A percentile compares a stretch with the other conserved stretches of the same genome.
phyloP scores from a whole-genome alignment of 2,797 vertebrate genomes.

The Acrocephalus scirpaceus region DNA sequence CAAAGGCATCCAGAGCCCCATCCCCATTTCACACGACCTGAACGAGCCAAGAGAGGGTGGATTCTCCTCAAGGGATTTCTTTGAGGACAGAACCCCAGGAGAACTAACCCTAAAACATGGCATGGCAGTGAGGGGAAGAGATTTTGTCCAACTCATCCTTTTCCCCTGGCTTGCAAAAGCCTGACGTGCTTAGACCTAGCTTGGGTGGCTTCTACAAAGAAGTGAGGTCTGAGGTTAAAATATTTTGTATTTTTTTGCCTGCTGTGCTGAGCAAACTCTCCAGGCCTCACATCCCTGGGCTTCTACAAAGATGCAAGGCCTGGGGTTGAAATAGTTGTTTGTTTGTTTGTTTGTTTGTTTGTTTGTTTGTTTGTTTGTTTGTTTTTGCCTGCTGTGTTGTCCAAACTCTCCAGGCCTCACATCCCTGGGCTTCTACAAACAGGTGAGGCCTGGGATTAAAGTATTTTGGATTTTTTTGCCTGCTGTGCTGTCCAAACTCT shows the following conservation, averaged over 20 bases:
- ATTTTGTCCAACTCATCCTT: not conserved
- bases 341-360: not conserved
- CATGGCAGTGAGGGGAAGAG: not conserved
- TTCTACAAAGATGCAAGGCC: not conserved
- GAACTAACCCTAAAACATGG: not conserved
- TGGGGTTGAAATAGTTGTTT: not conserved
- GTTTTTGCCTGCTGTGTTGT: not conserved
- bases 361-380: not conserved
- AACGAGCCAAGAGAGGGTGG: not conserved
- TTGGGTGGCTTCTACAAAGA: not conserved
- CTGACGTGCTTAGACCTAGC: not conserved
- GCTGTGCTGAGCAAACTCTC: no score
- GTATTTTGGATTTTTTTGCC: not conserved
- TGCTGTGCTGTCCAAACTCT: not conserved
- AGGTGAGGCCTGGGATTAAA: not conserved
- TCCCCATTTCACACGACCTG: rapidly evolving
- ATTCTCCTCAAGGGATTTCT: not conserved
- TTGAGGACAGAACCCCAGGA: not conserved
- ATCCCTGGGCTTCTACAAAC: not conserved
- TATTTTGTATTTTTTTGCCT: not conserved
- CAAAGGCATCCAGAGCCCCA: not conserved
- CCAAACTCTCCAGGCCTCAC: no score
- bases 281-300: no score
- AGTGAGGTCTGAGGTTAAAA: not conserved
- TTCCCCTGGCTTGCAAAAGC: not conserved